phyloP scores from a whole-genome alignment of 1,140 invertebrate genomes.

The Drosophila athabasca region DNA sequence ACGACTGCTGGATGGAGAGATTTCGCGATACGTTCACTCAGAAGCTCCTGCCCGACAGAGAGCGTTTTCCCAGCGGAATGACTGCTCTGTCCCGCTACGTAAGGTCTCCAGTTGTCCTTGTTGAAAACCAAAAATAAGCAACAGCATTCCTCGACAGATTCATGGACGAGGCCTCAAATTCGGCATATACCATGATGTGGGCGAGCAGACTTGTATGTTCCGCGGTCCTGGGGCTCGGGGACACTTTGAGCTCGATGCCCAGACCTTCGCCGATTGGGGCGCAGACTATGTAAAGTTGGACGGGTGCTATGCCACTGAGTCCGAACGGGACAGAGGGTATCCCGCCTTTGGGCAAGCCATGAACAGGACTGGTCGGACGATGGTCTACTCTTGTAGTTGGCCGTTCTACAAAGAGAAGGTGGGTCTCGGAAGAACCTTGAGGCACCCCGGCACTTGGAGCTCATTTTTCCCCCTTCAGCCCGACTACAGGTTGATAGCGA shows the following conservation, averaged over 20 bases:
- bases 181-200: slow-evolving; percentile 98
- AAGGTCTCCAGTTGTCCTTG: slow-evolving; percentile 83
- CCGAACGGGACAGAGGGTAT: slow-evolving; percentile 46
- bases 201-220: slow-evolving; percentile 95
- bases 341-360: slow-evolving; percentile 55
- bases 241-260: slow-evolving; percentile 91
- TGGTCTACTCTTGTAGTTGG: slow-evolving; percentile 99
- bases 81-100: slow-evolving; percentile 95
- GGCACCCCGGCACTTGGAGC: too few species aligned
- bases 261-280: slow-evolving; percentile 97
- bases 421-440: slow-evolving; percentile 84
- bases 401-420: slow-evolving; percentile 95
- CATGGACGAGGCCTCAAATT: slow-evolving; percentile 96
- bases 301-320: slow-evolving; percentile 91
- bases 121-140: neutral
- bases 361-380: slow-evolving; percentile 84
- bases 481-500: slow-evolving; percentile 93
- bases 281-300: slow-evolving; percentile 98
- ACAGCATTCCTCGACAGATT: slow-evolving; percentile 86
- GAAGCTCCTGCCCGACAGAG: slow-evolving; percentile 91
- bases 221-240: slow-evolving; percentile 96
- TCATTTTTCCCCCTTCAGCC: slow-evolving; percentile 86
- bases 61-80: slow-evolving; percentile 96
- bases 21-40: slow-evolving; percentile 88
- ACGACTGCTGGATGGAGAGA: slow-evolving; percentile 97